Percentiles rank a stretch among this genome's conserved stretches.
Conservation (phyloP, 1,140 invertebrate species). For the Drosophila nannoptera region DNA sequence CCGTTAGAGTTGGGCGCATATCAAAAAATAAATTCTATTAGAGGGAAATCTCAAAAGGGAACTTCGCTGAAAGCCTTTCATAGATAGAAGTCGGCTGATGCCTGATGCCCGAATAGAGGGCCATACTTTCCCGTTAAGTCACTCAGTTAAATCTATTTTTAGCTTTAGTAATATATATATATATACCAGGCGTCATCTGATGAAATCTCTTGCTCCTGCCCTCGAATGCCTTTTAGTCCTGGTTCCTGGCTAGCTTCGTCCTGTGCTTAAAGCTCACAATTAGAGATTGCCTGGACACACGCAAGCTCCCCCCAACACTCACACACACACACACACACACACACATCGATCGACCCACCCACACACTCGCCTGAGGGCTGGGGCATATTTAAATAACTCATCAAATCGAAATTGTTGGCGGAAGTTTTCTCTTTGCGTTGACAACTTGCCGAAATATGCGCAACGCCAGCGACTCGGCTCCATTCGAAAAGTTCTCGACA, state of each 20-base stretch:
- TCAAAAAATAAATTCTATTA: too few species aligned
- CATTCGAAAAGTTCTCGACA: constrained; percentile 57
- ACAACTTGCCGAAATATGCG: constrained; percentile 70
- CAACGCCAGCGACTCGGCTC: constrained; percentile 7
- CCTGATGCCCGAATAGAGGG: too few species aligned
- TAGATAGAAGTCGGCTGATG: too few species aligned
- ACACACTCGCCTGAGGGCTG: not conserved
- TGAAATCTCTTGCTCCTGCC: too few species aligned
- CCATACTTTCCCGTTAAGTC: too few species aligned
- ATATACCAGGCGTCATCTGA: too few species aligned
- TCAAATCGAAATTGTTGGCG: constrained; percentile 68
- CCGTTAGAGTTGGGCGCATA: too few species aligned
- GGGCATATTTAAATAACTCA: constrained; percentile 57
- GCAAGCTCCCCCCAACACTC: not conserved
- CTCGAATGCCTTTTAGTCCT: too few species aligned
- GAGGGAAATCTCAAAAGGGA: too few species aligned
- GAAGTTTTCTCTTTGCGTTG: constrained; percentile 60
- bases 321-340: not conserved
- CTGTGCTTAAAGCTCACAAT: constrained; percentile 58
- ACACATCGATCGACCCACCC: not conserved
- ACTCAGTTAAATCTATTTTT: too few species aligned
- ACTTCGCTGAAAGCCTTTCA: not conserved
- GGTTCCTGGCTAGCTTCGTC: not conserved
- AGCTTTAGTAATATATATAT: too few species aligned
- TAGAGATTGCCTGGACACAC: constrained; percentile 35